Conservation (phyloP, 2,888 invertebrate genomes). For the Sesamia inferens region DNA sequence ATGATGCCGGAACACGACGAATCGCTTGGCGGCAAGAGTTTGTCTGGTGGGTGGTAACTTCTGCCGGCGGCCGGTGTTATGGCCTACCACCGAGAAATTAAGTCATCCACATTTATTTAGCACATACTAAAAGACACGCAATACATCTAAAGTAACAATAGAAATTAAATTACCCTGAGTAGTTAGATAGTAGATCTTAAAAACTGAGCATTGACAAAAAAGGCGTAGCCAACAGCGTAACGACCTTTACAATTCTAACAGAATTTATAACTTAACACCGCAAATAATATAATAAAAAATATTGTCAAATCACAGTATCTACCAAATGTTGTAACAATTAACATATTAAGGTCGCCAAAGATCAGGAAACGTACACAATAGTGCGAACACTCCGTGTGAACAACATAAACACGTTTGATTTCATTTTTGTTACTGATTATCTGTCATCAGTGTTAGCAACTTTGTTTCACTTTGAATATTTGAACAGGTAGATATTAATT, state of each 20-base stretch:
- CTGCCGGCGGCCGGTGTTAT: no score
- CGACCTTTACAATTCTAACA: slow-evolving; percentile 21
- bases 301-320: slow-evolving; percentile 33
- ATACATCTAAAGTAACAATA: no score
- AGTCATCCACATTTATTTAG: no score
- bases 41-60: no score
- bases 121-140: no score
- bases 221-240: slow-evolving; percentile 2
- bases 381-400: slow-evolving; percentile 63
- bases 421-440: slow-evolving; percentile 52
- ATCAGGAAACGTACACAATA: slow-evolving; percentile 64
- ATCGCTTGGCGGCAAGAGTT: no score
- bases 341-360: slow-evolving; percentile 57
- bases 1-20: no score
- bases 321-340: slow-evolving; percentile 57
- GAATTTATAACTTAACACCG: slow-evolving; percentile 1
- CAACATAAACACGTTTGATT: slow-evolving; percentile 38
- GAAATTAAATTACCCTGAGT: no score
- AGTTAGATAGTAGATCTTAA: no score
- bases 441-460: slow-evolving; percentile 42
- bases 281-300: slow-evolving; percentile 18
- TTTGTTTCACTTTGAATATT: slow-evolving; percentile 27
- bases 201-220: background rate
- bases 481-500: background rate
- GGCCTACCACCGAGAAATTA: no score